Conservation (phyloP, 2,888 invertebrate genomes). For the Diarsia brunnea region DNA sequence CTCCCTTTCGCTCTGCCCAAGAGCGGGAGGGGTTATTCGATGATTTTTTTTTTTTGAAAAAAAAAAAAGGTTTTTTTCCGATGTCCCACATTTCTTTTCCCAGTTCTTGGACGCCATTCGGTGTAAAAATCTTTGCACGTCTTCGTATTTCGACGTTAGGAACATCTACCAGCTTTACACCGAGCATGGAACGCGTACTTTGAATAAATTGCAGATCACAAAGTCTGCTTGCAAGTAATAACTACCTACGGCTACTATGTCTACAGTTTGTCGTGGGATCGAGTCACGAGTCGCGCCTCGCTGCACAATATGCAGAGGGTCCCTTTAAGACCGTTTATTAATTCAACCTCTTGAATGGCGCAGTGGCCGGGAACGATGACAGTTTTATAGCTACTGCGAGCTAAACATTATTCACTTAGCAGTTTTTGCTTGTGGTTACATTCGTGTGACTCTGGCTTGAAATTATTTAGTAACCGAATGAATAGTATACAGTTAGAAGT, state of each 20-base stretch:
- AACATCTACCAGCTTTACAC: too few species aligned
- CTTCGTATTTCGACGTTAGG: too few species aligned
- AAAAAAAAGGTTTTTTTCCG: too few species aligned
- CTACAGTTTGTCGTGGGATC: constrained; percentile 31
- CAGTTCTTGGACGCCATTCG: too few species aligned
- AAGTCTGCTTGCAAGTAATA: constrained; percentile 2
- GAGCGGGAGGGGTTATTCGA: too few species aligned
- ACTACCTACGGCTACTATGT: neutral
- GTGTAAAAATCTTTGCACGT: too few species aligned
- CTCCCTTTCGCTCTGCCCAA: too few species aligned
- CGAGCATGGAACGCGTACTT: too few species aligned
- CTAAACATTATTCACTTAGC: neutral
- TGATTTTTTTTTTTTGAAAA: too few species aligned
- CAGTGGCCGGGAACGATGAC: constrained; percentile 3
- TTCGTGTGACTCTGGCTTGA: neutral
- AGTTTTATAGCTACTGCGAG: constrained; percentile 11
- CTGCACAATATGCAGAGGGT: constrained; percentile 36
- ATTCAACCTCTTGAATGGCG: constrained; percentile 33
- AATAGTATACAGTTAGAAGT: too few species aligned
- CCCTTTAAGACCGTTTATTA: constrained; percentile 39
- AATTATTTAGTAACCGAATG: too few species aligned
- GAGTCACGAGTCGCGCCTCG: constrained; percentile 49
- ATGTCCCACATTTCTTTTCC: too few species aligned
- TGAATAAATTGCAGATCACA: neutral
- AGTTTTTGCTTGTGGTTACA: neutral